phyloP scores from a whole-genome alignment of 2,888 invertebrate species.

The Ormyrus labotus region DNA sequence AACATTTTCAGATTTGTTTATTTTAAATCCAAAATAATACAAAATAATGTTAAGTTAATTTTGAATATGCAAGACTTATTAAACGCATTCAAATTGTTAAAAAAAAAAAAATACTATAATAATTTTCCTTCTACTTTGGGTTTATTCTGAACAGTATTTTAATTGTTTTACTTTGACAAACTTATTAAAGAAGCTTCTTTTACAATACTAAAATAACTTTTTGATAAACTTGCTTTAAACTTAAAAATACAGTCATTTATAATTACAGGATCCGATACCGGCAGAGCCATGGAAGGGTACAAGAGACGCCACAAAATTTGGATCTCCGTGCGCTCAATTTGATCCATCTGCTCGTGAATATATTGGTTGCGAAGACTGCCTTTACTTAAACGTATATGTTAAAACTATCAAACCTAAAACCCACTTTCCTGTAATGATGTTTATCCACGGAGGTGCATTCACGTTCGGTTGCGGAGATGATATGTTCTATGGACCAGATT shows the following conservation, averaged over 20 bases:
- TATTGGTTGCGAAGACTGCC: conserved; percentile 55
- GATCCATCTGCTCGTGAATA: conserved; percentile 29
- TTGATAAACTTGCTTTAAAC: too few species aligned
- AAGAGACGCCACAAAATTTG: conserved; percentile 61
- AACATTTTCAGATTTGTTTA: too few species aligned
- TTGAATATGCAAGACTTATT: too few species aligned
- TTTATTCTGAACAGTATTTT: too few species aligned
- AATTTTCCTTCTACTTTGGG: too few species aligned
- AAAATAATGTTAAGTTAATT: too few species aligned
- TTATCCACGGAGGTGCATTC: conserved; percentile 62
- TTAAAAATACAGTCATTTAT: background rate
- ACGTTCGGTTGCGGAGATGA: conserved; percentile 55
- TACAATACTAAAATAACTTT: background rate
- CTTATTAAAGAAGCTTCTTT: too few species aligned
- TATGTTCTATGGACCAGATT: conserved; percentile 61
- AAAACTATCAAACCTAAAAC: background rate
- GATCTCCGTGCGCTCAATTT: conserved; percentile 59
- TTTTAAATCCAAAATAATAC: too few species aligned
- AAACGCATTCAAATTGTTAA: too few species aligned
- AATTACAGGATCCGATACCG: conserved; percentile 65
- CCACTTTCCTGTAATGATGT: conserved; percentile 57
- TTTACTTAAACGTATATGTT: conserved; percentile 58
- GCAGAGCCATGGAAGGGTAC: conserved; percentile 63
- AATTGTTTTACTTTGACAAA: too few species aligned
- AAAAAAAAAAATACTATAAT: too few species aligned